These are phyloP conservation scores for Ceyx erithaca DNA, from an alignment of 2,797 vertebrate genomes.

Conservation along the genomic window DNA sequence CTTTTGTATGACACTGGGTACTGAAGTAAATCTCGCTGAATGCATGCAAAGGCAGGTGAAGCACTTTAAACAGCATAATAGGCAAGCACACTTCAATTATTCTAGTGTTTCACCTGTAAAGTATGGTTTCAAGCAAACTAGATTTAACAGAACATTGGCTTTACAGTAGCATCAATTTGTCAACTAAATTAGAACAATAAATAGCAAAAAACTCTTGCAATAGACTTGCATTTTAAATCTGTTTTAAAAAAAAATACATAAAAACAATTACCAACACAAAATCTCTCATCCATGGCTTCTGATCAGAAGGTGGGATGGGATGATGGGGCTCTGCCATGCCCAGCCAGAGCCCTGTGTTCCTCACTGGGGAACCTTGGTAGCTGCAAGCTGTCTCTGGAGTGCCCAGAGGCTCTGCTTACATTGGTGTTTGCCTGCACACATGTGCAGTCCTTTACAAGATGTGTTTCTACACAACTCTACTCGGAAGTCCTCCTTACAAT, in stretches of 20 bases:
- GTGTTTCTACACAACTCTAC: neutral
- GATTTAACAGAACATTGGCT: conserved; percentile 81
- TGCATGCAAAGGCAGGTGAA: conserved; percentile 71
- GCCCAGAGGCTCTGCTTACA: neutral
- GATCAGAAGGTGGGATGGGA: neutral
- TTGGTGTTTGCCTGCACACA: neutral
- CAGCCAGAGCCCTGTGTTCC: neutral
- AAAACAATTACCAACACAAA: conserved; percentile 74
- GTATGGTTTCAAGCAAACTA: conserved; percentile 73
- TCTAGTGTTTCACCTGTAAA: conserved; percentile 74
- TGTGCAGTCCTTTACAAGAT: neutral
- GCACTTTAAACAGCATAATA: conserved; percentile 64
- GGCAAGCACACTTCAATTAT: conserved; percentile 76
- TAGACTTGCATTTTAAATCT: conserved; percentile 80
- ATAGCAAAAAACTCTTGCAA: conserved; percentile 85
- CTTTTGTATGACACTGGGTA: conserved; percentile 8
- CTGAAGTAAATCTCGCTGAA: conserved; percentile 73
- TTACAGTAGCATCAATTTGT: conserved; percentile 81
- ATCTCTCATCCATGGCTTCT: neutral
- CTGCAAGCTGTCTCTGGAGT: neutral
- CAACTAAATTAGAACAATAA: conserved; percentile 86
- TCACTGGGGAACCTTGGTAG: neutral
- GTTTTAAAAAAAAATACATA: conserved; percentile 74
- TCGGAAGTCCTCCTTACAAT: neutral
- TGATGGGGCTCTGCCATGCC: rapidly evolving